Evolutionary conservation across 2,797 vertebrate species (phyloP).

Genomic region (Erethizon dorsatum): DNA sequence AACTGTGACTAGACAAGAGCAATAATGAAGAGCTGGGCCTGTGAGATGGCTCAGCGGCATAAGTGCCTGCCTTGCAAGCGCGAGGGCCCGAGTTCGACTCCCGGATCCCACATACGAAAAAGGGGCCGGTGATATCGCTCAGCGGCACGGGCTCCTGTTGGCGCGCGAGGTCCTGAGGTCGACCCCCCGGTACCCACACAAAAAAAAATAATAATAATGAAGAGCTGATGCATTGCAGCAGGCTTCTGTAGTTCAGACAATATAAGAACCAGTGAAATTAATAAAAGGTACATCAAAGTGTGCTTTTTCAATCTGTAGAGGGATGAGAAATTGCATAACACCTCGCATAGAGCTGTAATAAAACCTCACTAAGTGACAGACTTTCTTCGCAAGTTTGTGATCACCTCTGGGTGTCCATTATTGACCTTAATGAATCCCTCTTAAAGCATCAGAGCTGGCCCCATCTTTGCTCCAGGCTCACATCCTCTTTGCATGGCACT

Average conservation of each 20-base stretch:
- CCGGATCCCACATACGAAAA: too few relatives aligned
- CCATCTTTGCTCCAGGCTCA: constrained; percentile 70
- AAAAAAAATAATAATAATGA: too few relatives aligned
- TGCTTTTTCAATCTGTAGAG: constrained; percentile 58
- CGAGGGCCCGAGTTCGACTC: too few relatives aligned
- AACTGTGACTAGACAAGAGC: constrained; percentile 50
- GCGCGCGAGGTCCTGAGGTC: too few relatives aligned
- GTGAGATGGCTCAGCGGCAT: too few relatives aligned
- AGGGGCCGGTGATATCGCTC: too few relatives aligned
- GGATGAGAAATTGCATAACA: constrained; percentile 69
- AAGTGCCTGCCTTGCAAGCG: too few relatives aligned
- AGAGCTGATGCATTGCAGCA: constrained; percentile 70
- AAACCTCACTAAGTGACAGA: constrained; percentile 65
- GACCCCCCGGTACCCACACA: too few relatives aligned
- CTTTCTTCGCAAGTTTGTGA: constrained; percentile 74
- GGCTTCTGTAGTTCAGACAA: constrained; percentile 72
- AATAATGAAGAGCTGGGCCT: constrained; percentile 79
- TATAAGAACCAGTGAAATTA: constrained; percentile 76
- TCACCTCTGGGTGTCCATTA: constrained; percentile 77
- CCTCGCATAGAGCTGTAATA: constrained; percentile 38
- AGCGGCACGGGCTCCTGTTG: too few relatives aligned
- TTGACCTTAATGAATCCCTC: constrained; percentile 75
- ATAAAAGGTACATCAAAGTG: constrained; percentile 72
- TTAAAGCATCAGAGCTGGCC: constrained; percentile 79
- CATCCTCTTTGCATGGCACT: constrained; percentile 79